Percentiles rank a stretch among this genome's conserved stretches.
These are phyloP conservation scores for Pseudochirops cupreus DNA, from an alignment of 2,797 vertebrate species.

Conservation along the genomic window DNA sequence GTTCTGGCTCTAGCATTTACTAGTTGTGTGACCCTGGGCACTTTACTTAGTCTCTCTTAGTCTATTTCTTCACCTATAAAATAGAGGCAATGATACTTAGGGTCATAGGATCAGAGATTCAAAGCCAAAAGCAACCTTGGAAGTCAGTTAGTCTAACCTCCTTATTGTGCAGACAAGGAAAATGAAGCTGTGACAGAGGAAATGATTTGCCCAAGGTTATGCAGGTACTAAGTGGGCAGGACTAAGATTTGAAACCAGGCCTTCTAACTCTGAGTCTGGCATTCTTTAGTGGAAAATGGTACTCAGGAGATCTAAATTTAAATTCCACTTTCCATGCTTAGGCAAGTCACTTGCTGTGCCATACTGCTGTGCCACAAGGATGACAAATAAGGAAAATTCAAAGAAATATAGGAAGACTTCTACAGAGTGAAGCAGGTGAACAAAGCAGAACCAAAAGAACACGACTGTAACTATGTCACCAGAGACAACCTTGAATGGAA, in stretches of 20 bases:
- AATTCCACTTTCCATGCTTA: background rate
- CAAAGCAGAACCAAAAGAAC: background rate
- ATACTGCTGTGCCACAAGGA: background rate
- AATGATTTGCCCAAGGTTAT: background rate
- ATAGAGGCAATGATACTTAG: background rate
- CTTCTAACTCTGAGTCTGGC: background rate
- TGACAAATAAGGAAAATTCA: background rate
- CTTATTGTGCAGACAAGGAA: background rate
- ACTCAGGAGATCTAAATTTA: background rate
- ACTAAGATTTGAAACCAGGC: background rate
- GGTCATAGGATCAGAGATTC: background rate
- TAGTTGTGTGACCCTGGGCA: background rate
- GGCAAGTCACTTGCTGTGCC: background rate
- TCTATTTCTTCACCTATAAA: background rate
- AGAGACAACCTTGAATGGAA: background rate
- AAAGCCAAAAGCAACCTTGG: background rate
- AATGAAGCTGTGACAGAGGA: background rate
- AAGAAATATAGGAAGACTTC: background rate
- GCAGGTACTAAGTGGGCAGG: background rate
- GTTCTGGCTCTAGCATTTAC: background rate
- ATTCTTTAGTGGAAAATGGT: background rate
- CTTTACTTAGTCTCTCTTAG: background rate
- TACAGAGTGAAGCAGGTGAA: background rate
- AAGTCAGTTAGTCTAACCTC: background rate
- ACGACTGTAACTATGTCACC: background rate